Percentiles rank a stretch among this genome's conserved stretches.
Evolutionary conservation across 2,888 invertebrate species (phyloP).

Genomic region (Timema podura): DNA sequence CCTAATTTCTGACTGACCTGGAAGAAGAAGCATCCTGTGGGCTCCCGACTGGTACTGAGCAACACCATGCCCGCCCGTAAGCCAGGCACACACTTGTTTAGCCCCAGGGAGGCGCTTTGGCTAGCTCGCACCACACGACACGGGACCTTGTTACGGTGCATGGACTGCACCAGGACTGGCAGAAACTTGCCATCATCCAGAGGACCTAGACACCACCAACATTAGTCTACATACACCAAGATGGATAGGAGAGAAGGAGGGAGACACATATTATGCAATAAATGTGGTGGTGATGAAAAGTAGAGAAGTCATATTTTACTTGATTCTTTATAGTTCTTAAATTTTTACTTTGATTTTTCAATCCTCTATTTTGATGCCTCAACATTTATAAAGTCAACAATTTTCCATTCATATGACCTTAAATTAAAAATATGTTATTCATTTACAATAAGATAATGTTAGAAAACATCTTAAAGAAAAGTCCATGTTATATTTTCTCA

Average conservation of each 20-base stretch:
- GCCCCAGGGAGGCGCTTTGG: constrained; percentile 80
- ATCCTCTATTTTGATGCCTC: too few relatives aligned
- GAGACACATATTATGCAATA: constrained; percentile 5
- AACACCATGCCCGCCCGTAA: constrained; percentile 84
- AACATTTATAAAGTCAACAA: too few relatives aligned
- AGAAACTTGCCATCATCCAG: constrained; percentile 74
- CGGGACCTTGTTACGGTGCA: constrained; percentile 90
- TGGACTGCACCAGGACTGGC: constrained; percentile 71
- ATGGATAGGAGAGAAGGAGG: background rate
- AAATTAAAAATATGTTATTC: too few relatives aligned
- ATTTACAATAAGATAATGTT: too few relatives aligned
- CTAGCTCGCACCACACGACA: constrained; percentile 84
- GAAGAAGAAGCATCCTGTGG: constrained; percentile 51
- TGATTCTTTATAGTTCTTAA: too few relatives aligned
- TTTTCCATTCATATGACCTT: too few relatives aligned
- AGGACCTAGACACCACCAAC: constrained; percentile 53
- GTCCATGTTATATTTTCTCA: too few relatives aligned
- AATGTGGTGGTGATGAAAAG: too few relatives aligned
- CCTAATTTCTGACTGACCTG: constrained; percentile 44
- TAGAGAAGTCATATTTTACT: too few relatives aligned
- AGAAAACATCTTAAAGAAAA: too few relatives aligned
- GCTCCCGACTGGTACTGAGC: constrained; percentile 51
- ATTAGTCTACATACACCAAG: too few relatives aligned
- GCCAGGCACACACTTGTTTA: constrained; percentile 55
- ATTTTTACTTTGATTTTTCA: too few relatives aligned